A percentile compares a stretch with the other conserved stretches of the same genome.
Evolutionary conservation across 2,888 invertebrate species (phyloP).

Genomic region (Dynastes hyllus): DNA sequence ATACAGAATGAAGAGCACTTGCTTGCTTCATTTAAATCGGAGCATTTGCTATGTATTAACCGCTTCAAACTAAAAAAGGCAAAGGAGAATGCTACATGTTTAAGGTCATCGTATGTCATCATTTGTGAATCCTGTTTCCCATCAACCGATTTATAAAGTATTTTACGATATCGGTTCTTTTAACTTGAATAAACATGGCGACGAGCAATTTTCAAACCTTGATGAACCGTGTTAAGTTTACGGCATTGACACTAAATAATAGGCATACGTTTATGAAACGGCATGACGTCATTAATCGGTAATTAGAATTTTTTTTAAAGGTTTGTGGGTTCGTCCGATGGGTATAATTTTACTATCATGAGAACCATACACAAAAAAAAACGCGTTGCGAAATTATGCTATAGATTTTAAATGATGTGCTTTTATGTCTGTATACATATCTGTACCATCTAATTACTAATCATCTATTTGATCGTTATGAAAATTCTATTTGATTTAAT

Average conservation of each 20-base stretch:
- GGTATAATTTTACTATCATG: conserved; percentile 31
- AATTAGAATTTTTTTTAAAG: conserved; percentile 49
- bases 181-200: conserved; percentile 26
- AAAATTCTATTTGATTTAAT: too few relatives aligned
- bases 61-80: conserved; percentile 34
- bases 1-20: background rate
- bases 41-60: conserved; percentile 16
- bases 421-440: conserved; percentile 9
- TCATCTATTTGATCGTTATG: too few relatives aligned
- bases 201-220: conserved; percentile 39
- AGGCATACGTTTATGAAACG: conserved; percentile 25
- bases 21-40: conserved; percentile 24
- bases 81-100: conserved; percentile 28
- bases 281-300: conserved; percentile 41
- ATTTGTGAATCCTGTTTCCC: conserved; percentile 44
- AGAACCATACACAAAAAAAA: conserved; percentile 18
- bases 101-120: conserved; percentile 44
- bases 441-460: background rate
- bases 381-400: conserved; percentile 32
- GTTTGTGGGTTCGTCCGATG: conserved; percentile 44
- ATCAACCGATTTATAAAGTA: conserved; percentile 23
- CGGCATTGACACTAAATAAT: conserved; percentile 50
- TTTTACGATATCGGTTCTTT: conserved; percentile 42
- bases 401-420: conserved; percentile 10
- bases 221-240: conserved; percentile 48